A percentile compares a stretch with the other conserved stretches of the same genome.
These are phyloP conservation scores for Solea solea DNA, from an alignment of 2,113 vertebrate genomes.

Conservation along the genomic window DNA sequence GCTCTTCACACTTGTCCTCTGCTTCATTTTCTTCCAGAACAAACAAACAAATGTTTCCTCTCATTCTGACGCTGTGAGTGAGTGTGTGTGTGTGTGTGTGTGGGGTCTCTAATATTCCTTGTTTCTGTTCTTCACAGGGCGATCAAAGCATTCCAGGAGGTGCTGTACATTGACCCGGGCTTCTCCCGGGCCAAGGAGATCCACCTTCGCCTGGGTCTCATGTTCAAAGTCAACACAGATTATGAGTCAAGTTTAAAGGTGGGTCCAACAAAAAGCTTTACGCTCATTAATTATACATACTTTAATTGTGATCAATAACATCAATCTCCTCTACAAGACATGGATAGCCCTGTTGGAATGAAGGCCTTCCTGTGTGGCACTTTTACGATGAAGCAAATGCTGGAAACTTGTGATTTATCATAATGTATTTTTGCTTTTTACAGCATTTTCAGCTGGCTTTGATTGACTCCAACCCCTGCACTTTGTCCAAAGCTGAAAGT, in stretches of 20 bases:
- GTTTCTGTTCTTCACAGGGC: conserved; percentile 83
- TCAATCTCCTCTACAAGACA: too few species aligned
- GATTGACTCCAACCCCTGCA: conserved; percentile 99
- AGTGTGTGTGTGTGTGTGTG: too few species aligned
- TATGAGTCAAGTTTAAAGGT: conserved; percentile 99
- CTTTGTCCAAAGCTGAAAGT: conserved; percentile 99
- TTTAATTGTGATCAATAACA: too few species aligned
- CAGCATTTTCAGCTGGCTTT: conserved; percentile 99
- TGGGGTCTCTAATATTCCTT: too few species aligned
- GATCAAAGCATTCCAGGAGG: conserved; percentile 99
- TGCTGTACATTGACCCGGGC: conserved; percentile 99
- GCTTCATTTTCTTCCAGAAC: not conserved
- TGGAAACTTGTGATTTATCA: not conserved
- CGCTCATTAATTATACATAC: not conserved
- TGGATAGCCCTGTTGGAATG: conserved; percentile 50
- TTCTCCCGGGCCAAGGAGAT: conserved; percentile 99
- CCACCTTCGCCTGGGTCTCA: conserved; percentile 98
- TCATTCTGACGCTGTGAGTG: too few species aligned
- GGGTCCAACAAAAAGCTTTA: conserved; percentile 11
- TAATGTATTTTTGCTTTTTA: conserved; percentile 5
- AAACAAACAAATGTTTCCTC: not conserved
- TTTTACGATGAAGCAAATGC: not conserved
- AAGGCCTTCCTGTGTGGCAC: conserved; percentile 78
- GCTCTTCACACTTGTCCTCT: not conserved
- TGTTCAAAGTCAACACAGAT: conserved; percentile 99